Conservation (phyloP, 2,113 vertebrate species). For the Callithrix jacchus region DNA sequence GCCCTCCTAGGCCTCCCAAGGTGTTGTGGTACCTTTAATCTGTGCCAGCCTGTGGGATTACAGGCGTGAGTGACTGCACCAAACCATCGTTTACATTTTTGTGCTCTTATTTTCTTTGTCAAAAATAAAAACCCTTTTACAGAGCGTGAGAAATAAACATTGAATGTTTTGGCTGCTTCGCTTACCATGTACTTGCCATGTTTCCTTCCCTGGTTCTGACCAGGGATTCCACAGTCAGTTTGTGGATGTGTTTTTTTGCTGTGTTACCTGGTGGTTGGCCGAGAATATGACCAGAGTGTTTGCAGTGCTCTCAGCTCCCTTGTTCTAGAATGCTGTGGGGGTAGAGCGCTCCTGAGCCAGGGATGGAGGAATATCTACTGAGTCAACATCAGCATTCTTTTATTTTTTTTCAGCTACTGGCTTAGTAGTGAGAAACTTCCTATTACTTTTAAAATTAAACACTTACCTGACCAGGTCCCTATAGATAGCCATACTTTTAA, state of each 20-base stretch:
- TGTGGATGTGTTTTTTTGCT: background rate
- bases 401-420: background rate
- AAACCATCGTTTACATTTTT: background rate
- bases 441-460: conserved; percentile 10
- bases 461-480: background rate
- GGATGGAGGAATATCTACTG: background rate
- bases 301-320: background rate
- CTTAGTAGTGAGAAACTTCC: background rate
- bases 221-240: background rate
- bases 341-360: background rate
- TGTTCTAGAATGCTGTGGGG: background rate
- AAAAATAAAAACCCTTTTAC: background rate
- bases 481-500: background rate
- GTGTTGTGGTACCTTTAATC: too few species aligned
- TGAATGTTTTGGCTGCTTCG: background rate
- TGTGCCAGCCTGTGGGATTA: too few species aligned
- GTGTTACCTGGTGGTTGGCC: background rate
- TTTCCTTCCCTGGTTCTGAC: background rate
- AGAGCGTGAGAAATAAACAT: background rate
- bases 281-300: background rate
- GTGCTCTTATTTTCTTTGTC: background rate
- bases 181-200: background rate
- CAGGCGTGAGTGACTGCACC: too few species aligned
- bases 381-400: background rate
- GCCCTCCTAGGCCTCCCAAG: too few species aligned